Evolutionary conservation across 2,888 invertebrate genomes (phyloP), one percentile per base, ranked within the genome.

Genomic region (Drosophila kuntzei): DNA sequence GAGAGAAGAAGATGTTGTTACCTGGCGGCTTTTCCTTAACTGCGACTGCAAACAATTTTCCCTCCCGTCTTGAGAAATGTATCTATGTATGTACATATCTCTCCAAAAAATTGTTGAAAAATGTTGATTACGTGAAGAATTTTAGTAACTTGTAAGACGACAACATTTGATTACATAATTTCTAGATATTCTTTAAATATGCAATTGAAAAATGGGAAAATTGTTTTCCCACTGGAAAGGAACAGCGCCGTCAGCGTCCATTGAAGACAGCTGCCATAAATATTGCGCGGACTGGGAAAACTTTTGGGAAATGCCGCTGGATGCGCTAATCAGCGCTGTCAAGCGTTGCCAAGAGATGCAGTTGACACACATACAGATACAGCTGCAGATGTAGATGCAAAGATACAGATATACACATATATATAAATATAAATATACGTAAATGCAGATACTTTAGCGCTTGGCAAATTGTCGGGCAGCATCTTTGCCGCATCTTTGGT

Each of bases 91-190:
- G 1, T 11, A n/a, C n/a, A n/a, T n/a, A 6, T 1, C 2, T 37
- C 4, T 16, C 18, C 44, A 34, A 68, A 41, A 20, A 41, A 18
- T 18, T 16, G 37, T 37, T 18, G 14, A 44, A n/a, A 32, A 55
- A 9, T 29, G 46, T 29, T 65, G 58, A 71, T 64, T 77, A 77
- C 71, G 67, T 75, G 75, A 69, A 54, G 80, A 76, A 74, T 73
- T 69, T 63, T 39, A 6, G 32, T 46, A 53, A 22, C 49, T 12
- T 71, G 59, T 67, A 53, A 20, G 53, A 37, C 64, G 57, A 81
- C 82, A 76, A 54, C 68, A 65, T 76, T 81, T 87, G 84, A 81
- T 84, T 84, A 74, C 58, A 75, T 81, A 87, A 87, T 84, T 74
- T 58, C 44, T 16, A 29, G 32, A 14, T 16, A 27, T 32, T 37